Base-by-base conservation (phyloP, 1,140 invertebrate species). In the Nasonia longicornis region DNA sequence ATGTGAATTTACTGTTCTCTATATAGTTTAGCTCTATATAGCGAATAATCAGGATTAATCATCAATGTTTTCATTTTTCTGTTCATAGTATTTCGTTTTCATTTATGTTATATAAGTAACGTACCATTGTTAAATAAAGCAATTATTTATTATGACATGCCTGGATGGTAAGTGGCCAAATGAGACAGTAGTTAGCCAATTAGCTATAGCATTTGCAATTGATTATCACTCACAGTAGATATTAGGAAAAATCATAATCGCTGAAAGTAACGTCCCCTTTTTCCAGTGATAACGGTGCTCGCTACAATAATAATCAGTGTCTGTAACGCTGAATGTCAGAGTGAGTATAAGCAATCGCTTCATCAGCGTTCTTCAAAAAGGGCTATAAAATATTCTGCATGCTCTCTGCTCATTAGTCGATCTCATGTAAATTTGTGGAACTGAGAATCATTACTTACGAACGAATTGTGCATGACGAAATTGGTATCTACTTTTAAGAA, bases 321-420 rank as follows among this genome's bases (percentile, higher is more conserved):
- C 86, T 89, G 90, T 84, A 86, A 88, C 85, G 90, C 89, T 80
- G 92, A 92, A 85, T 92, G 92, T 86, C 91, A 92, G 85, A 92
- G 92, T 92, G 84, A 92, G 92, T 92, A 83, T 10, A 52, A 67
- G 48, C 3, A 58, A 58, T 12, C 64, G 26, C 2, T 67, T 29
- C 3, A 29, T 16, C 12, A 12, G 22, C 31, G 69, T 71, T 71
- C 6, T 35, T 71, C 31, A 35, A n/a, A 10, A 71, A 2, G 79
- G 71, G 63, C 72, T 80, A 75, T 80, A 72, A 80, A 75, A 80
- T 67, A 69, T 80, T 75, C 3, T 66, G 12, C 20, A 64, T 63
- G 22, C 48, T 63, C 16, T n/a, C 48, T 26, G 22, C 42, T 48
- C 8, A 45, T 29, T 74, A 74, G 16, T n/a, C 16, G 6, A 4